A percentile compares a stretch with the other conserved stretches of the same genome.
Evolutionary conservation across 2,797 vertebrate species (phyloP).

Genomic region (Phylloscopus collybita): DNA sequence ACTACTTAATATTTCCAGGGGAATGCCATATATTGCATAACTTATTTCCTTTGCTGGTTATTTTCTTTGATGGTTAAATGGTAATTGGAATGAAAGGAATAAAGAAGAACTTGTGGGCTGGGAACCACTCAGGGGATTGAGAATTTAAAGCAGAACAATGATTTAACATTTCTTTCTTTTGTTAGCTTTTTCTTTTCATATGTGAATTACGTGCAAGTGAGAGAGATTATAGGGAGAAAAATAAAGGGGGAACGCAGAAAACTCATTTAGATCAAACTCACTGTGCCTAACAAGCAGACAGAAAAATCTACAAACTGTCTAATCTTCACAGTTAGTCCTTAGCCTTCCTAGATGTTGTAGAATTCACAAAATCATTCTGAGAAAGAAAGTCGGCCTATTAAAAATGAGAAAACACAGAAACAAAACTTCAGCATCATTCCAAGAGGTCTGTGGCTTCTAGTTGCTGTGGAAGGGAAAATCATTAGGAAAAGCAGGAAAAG

Average conservation of each 20-base stretch:
- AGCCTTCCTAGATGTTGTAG: neutral
- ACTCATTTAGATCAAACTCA: slow-evolving; percentile 37
- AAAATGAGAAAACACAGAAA: slow-evolving; percentile 10
- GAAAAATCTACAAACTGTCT: slow-evolving; percentile 3
- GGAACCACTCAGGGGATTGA: slow-evolving; percentile 33
- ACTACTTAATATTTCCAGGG: slow-evolving; percentile 41
- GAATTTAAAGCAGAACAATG: slow-evolving; percentile 52
- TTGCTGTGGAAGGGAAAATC: neutral
- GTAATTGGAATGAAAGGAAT: slow-evolving; percentile 59
- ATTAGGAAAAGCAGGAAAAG: neutral
- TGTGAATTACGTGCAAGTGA: neutral
- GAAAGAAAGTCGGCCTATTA: neutral
- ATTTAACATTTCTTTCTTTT: slow-evolving; percentile 51
- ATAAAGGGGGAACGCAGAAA: neutral
- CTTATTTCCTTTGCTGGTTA: slow-evolving; percentile 49
- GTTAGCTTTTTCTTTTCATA: slow-evolving; percentile 46
- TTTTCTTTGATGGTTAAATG: slow-evolving; percentile 55
- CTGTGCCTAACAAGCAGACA: slow-evolving; percentile 21
- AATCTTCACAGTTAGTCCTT: neutral
- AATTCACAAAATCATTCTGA: neutral
- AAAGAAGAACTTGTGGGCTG: slow-evolving; percentile 43
- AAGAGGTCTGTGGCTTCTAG: neutral
- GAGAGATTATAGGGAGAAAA: slow-evolving; percentile 35
- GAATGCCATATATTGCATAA: slow-evolving; percentile 41
- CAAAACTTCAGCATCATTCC: neutral